phyloP scores from a whole-genome alignment of 2,113 vertebrate genomes.

The Cebidichthys violaceus region DNA sequence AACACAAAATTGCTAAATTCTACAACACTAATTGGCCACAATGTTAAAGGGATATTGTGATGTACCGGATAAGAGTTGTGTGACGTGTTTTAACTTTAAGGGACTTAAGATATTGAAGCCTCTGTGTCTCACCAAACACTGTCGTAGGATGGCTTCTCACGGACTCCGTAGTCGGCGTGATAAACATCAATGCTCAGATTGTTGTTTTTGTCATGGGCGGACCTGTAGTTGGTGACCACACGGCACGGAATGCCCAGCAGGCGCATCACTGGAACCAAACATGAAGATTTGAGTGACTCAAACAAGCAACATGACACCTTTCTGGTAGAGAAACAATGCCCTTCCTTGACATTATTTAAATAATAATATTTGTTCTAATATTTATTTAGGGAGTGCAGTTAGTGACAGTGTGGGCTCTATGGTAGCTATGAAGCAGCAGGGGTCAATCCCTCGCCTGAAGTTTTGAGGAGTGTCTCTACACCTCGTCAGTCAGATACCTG shows the following conservation, averaged over 20 bases:
- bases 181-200: constrained; percentile 56
- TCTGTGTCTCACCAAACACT: constrained; percentile 64
- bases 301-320: not conserved
- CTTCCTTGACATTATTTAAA: no score
- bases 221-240: constrained; percentile 60
- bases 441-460: no score
- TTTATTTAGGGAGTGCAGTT: no score
- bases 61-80: not conserved
- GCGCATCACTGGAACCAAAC: constrained; percentile 60
- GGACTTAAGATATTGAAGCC: not conserved
- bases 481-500: no score
- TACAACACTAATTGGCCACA: no score
- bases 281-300: not conserved
- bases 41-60: not conserved
- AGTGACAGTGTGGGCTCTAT: no score
- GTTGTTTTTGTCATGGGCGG: constrained; percentile 65
- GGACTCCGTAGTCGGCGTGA: constrained; percentile 2
- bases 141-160: not conserved
- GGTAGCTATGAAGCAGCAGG: no score
- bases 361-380: no score
- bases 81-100: not conserved
- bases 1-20: no score
- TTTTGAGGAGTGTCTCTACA: no score
- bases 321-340: no score
- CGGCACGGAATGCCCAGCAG: constrained; percentile 71